phyloP scores from a whole-genome alignment of 2,888 invertebrate genomes.

The Morpho deidamia region DNA sequence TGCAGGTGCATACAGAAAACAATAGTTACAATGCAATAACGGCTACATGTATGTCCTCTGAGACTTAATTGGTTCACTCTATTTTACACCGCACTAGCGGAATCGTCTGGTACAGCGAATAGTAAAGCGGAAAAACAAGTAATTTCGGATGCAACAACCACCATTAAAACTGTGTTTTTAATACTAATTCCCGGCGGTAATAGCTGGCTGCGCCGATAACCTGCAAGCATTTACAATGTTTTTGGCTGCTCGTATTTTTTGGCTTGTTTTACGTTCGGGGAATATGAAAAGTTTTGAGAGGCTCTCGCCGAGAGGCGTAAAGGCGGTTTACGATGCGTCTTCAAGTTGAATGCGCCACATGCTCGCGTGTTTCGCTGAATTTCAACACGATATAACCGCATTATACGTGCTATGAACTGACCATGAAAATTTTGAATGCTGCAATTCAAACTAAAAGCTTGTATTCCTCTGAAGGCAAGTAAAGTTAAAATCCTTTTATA shows the following conservation, averaged over 20 bases:
- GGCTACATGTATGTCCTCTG: constrained; percentile 31
- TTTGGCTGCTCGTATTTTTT: constrained; percentile 75
- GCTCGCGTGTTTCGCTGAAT: constrained; percentile 60
- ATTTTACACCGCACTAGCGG: constrained; percentile 36
- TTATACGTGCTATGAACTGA: constrained; percentile 71
- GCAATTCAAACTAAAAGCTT: constrained; percentile 55
- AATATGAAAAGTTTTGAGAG: constrained; percentile 77
- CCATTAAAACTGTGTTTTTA: constrained; percentile 68
- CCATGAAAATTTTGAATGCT: constrained; percentile 73
- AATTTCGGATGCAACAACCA: constrained; percentile 58
- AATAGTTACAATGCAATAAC: background rate
- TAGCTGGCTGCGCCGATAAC: constrained; percentile 57
- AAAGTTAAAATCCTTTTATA: constrained; percentile 48
- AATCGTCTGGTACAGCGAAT: constrained; percentile 32
- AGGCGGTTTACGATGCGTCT: constrained; percentile 76
- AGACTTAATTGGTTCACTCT: constrained; percentile 40
- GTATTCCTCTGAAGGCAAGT: constrained; percentile 26
- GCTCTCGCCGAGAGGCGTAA: constrained; percentile 69
- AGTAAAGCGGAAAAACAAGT: constrained; percentile 45
- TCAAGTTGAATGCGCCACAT: constrained; percentile 70
- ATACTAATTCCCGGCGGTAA: constrained; percentile 61
- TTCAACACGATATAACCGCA: constrained; percentile 61
- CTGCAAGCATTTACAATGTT: constrained; percentile 74
- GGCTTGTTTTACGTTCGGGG: constrained; percentile 70
- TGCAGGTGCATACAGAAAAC: background rate